These are phyloP conservation scores for Zootoca vivipara DNA, from an alignment of 2,113 vertebrate species.

Conservation along the genomic window DNA sequence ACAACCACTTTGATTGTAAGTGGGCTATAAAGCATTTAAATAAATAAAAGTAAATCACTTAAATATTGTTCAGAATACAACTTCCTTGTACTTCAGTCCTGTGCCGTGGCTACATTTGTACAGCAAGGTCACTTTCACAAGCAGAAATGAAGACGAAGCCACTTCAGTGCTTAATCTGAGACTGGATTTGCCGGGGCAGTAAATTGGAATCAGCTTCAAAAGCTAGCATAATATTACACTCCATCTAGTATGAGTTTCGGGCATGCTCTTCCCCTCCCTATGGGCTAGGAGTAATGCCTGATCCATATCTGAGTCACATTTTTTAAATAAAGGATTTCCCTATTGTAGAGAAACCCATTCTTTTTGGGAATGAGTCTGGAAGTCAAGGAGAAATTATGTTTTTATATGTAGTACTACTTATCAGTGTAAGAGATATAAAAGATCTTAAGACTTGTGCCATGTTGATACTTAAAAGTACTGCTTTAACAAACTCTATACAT, in stretches of 20 bases:
- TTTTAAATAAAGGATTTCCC: neutral
- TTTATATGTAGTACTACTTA: neutral
- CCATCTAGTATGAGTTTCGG: neutral
- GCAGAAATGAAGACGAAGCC: neutral
- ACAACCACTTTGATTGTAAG: too few relatives aligned
- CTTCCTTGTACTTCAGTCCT: neutral
- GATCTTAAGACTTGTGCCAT: neutral
- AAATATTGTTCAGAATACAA: neutral
- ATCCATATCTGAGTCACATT: neutral
- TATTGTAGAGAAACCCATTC: neutral
- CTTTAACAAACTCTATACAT: neutral
- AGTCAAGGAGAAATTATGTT: neutral
- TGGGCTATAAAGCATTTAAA: too few relatives aligned
- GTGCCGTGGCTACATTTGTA: neutral
- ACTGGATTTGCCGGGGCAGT: neutral
- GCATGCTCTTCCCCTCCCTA: neutral
- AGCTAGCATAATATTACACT: neutral
- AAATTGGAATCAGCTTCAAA: neutral
- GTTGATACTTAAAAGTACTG: too few relatives aligned
- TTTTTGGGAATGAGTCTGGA: neutral
- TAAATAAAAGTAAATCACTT: too few relatives aligned
- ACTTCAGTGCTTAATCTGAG: neutral
- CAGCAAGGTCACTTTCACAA: neutral
- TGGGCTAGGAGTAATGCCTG: neutral
- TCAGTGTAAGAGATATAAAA: neutral